Evolutionary conservation across 2,113 vertebrate genomes (phyloP), one percentile per base, ranked within the genome.

Genomic region (Pteruthius melanotis): DNA sequence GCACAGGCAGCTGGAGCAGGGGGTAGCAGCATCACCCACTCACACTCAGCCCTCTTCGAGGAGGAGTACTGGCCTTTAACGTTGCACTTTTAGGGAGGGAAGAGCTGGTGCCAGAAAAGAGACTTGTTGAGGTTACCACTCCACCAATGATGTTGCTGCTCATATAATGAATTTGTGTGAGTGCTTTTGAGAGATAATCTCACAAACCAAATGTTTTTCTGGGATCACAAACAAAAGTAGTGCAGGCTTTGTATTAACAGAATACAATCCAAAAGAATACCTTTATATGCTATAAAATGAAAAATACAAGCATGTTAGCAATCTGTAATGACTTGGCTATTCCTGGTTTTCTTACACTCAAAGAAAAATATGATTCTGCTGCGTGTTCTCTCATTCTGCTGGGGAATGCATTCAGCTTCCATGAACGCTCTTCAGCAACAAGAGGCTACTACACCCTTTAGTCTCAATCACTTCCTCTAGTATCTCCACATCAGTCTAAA

Each of bases 391-490:
- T 96, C 89, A 83, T 94, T 95, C 86, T 95, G 85, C 71, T 88
- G 65, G 33, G 82, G 70, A 91, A 84, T 83, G 72, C 93, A 95
- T 90, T 97, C 88, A 94, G 86, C 95, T 96, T 94, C 90, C 79
- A 81, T 68, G 87, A 97, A 96, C 45, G 72, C 94, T 95, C 93
- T 95, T 97, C 88, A 95, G 50, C 27, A 13, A 91, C 88, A 96
- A 97, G 87, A 81, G 81, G 95, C 79, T 95, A 83, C 77, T 92
- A 14, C 33, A 83, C 31, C 77, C 70, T 78, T 95, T 83, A 56
- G 70, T 95, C 77, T 97, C 96, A 94, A 79, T 74, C 82, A 92
- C 95, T 96, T 93, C 96, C 65, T 75, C 65, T 71, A 77, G 71
- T 76, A 56, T 79, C 92, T 96, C 87, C 60, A 14, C 33, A 96